Conservation (phyloP, 2,888 invertebrate species). For the Zygaena filipendulae region DNA sequence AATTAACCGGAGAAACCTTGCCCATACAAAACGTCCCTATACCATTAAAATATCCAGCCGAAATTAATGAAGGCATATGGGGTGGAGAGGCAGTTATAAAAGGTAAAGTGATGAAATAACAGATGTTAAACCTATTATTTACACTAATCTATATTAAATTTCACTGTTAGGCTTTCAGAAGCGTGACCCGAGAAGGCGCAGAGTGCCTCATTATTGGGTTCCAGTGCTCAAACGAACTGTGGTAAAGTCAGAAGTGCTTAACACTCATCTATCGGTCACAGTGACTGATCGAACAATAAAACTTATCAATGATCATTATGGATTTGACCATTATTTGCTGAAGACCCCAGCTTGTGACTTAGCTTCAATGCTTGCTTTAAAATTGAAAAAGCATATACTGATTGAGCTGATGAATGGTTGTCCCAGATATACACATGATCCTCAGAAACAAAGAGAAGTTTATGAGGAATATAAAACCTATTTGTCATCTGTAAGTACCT, state of each 20-base stretch:
- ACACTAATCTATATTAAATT: too few relatives aligned
- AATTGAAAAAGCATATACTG: constrained; percentile 87
- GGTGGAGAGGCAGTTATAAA: constrained; percentile 95
- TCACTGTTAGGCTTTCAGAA: constrained; percentile 81
- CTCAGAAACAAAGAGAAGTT: constrained; percentile 75
- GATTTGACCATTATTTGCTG: constrained; percentile 95
- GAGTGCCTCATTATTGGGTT: constrained; percentile 89
- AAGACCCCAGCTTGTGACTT: constrained; percentile 95
- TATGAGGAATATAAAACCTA: constrained; percentile 84
- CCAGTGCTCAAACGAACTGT: constrained; percentile 83
- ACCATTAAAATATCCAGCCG: constrained; percentile 80
- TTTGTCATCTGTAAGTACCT: constrained; percentile 77
- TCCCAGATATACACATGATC: constrained; percentile 73
- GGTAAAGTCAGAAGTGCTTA: constrained; percentile 90
- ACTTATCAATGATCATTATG: constrained; percentile 89
- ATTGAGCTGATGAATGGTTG: constrained; percentile 75
- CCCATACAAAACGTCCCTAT: constrained; percentile 82
- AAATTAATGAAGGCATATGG: constrained; percentile 90
- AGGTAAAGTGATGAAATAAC: too few relatives aligned
- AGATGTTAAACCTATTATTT: background rate
- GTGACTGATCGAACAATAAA: constrained; percentile 87
- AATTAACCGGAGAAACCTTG: constrained; percentile 76
- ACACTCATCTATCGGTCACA: constrained; percentile 82
- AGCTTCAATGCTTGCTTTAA: constrained; percentile 84
- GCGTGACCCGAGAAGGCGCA: constrained; percentile 63